Conservation (phyloP, 1,140 invertebrate genomes). For the Brachionus angularis region DNA sequence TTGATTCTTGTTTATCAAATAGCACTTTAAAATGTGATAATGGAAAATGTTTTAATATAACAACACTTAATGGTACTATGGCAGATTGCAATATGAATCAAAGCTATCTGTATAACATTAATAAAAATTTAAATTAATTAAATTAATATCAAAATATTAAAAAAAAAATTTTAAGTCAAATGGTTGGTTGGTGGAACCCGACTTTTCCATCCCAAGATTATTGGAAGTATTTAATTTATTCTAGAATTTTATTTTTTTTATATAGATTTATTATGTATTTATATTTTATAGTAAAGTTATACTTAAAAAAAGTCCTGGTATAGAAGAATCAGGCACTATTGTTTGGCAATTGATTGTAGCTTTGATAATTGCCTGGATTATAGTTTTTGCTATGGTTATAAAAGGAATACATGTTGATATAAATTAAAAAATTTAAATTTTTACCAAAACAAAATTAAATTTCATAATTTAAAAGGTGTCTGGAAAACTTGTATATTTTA, state of each 20-base stretch:
- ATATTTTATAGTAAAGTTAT: constrained; percentile 51
- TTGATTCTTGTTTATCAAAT: not conserved
- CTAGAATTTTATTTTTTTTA: too few relatives aligned
- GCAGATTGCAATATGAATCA: constrained; percentile 17
- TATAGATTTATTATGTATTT: too few relatives aligned
- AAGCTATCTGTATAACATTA: not conserved
- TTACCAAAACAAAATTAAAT: not conserved
- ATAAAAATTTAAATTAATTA: not conserved
- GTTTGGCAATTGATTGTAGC: constrained; percentile 42
- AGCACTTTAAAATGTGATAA: constrained; percentile 18
- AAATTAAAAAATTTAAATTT: constrained; percentile 57
- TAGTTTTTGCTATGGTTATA: constrained; percentile 44
- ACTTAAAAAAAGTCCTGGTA: constrained; percentile 40
- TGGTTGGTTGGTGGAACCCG: constrained; percentile 14
- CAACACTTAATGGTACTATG: constrained; percentile 1
- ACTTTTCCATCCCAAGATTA: constrained; percentile 53
- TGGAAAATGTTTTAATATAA: constrained; percentile 13
- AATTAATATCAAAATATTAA: not conserved
- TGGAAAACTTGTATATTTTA: constrained; percentile 81
- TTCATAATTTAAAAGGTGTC: constrained; percentile 63
- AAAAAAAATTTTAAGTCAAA: not conserved
- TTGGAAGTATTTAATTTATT: too few relatives aligned
- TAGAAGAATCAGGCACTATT: constrained; percentile 41
- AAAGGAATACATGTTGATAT: constrained; percentile 70
- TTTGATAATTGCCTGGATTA: constrained; percentile 44